Base-by-base conservation (phyloP, 2,113 vertebrate genomes). In the Trogon melanurus region DNA sequence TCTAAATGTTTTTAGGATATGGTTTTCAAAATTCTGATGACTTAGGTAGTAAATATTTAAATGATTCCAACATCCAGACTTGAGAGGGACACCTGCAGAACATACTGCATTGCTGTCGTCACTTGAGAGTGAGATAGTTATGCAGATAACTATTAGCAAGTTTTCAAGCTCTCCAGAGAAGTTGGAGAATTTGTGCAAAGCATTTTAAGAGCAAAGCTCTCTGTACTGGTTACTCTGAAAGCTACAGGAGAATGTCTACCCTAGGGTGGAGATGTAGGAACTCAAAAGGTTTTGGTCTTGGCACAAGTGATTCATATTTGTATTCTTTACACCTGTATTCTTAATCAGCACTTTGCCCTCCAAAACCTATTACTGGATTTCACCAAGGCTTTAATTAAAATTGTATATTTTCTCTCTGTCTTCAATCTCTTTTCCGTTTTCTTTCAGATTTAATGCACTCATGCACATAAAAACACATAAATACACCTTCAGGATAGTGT, bases 341-440 rank as follows among this genome's bases (percentile, higher is more conserved):
- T 54, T 88, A 86, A 92, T 90, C 60, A 91, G n/a, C 20, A 47
- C 12, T 80, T 79, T 78, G 13, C 29, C 17, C 45, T 18, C 15
- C 27, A 62, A 70, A 85, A 61, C 1, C 15, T 81, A 13, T 67
- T 89, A 74, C 56, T 60, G 50, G 36, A 34, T 88, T 96, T 94
- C 58, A 58, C 38, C 27, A 73, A 80, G 74, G 91, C 67, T 20
- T 91, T 91, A 93, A 91, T 91, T 95, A 69, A 32, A 91, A 85
- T 9, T 32, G 20, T 73, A 54, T 61, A 54, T 72, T 91, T 87
- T 13, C 30, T 21, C 5, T 73, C 54, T 54, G 2, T 76, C 67
- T 88, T 88, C 22, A 91, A 71, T 62, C 7, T 79, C 22, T 73
- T 50, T 93, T 74, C 27, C 51, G 7, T 47, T 89, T 79, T 73